These are phyloP conservation scores for Plutomurus gul DNA, from an alignment of 1,140 invertebrate genomes.

Conservation along the genomic window DNA sequence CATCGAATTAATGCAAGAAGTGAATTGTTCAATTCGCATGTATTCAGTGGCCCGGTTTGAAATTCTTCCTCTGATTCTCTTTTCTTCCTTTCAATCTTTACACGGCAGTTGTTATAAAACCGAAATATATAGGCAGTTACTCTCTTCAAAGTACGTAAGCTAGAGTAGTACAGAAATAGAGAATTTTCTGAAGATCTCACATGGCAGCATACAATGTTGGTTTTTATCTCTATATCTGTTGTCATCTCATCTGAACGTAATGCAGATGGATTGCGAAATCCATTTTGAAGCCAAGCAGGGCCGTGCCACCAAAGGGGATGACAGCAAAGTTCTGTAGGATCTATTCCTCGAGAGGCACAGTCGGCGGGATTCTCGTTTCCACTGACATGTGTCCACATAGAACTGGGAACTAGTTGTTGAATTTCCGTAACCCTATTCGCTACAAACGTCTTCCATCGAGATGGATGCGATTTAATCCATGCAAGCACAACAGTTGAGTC, in stretches of 20 bases:
- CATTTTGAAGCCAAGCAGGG: not conserved
- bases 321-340: not conserved
- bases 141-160: not conserved
- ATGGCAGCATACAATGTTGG: not conserved
- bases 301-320: slow-evolving; percentile 22
- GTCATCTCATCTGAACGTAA: not conserved
- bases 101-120: not conserved
- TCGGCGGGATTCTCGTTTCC: not conserved
- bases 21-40: not conserved
- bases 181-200: too few species aligned
- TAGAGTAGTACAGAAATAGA: not conserved
- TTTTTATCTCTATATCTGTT: not conserved
- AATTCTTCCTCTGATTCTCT: too few species aligned
- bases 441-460: slow-evolving; percentile 57
- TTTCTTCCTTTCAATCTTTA: not conserved
- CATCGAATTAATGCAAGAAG: not conserved
- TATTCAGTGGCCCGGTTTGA: not conserved
- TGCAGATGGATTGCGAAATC: too few species aligned
- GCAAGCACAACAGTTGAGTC: slow-evolving; percentile 57
- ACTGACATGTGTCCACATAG: not conserved
- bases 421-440: slow-evolving; percentile 57
- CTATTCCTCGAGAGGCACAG: not conserved
- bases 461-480: slow-evolving; percentile 56
- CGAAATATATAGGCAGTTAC: not conserved
- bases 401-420: not conserved